Evolutionary conservation across 2,888 invertebrate genomes (phyloP).

Genomic region (Iphiclides podalirius): DNA sequence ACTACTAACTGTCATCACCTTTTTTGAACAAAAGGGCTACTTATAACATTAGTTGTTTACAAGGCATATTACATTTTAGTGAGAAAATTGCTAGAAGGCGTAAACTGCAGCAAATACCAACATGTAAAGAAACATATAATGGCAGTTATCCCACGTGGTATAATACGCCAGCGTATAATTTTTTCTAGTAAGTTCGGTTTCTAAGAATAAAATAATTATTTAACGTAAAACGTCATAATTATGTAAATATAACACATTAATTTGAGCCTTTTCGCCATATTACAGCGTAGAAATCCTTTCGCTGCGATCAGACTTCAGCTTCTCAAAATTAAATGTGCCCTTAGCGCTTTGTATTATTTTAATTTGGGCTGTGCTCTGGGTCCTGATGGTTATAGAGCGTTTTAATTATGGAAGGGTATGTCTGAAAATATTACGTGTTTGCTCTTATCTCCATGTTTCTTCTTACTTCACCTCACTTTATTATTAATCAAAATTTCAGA

Average conservation of each 20-base stretch:
- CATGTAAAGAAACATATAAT: slow-evolving; percentile 54
- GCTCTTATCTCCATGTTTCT: too few relatives aligned
- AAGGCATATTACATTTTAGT: slow-evolving; percentile 1
- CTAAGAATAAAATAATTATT: not conserved
- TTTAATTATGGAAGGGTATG: slow-evolving; percentile 50
- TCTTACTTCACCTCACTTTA: too few relatives aligned
- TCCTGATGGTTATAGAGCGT: slow-evolving; percentile 49
- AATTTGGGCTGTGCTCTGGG: slow-evolving; percentile 56
- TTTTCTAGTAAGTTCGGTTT: slow-evolving; percentile 60
- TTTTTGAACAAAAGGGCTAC: too few relatives aligned
- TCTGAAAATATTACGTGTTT: too few relatives aligned
- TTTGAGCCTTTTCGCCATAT: too few relatives aligned
- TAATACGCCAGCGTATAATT: slow-evolving; percentile 63
- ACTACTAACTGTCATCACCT: too few relatives aligned
- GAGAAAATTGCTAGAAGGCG: slow-evolving; percentile 18
- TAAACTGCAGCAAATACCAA: slow-evolving; percentile 34
- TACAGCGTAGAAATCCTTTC: slow-evolving; percentile 58
- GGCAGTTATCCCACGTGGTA: slow-evolving; percentile 50
- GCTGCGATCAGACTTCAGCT: slow-evolving; percentile 40
- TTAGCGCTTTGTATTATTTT: slow-evolving; percentile 40
- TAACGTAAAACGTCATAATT: too few relatives aligned
- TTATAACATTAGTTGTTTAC: not conserved
- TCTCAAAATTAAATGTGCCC: slow-evolving; percentile 42
- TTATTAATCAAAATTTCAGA: too few relatives aligned
- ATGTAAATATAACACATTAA: too few relatives aligned